Conservation (phyloP, 2,888 invertebrate genomes). For the Apamea epomidion region DNA sequence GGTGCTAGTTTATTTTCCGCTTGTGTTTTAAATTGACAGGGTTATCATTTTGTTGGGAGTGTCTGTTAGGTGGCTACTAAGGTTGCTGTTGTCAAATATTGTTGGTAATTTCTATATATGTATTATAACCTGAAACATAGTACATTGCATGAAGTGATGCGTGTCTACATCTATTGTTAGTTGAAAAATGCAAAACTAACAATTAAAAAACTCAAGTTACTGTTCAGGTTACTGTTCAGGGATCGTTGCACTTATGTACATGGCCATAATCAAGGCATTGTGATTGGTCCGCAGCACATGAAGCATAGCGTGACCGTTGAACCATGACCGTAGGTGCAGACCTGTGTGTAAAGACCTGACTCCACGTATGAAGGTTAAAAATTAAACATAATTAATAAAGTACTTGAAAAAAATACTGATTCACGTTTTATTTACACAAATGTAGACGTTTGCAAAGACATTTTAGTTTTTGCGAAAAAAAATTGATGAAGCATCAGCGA, state of each 20-base stretch:
- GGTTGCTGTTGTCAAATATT: not conserved
- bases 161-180: slow-evolving; percentile 12
- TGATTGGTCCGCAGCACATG: slow-evolving; percentile 57
- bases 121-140: not conserved
- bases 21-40: slow-evolving; percentile 12
- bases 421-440: slow-evolving; percentile 36
- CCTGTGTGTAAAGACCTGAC: slow-evolving; percentile 31
- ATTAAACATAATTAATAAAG: slow-evolving; percentile 29
- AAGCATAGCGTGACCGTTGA: slow-evolving; percentile 62
- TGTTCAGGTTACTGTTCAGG: slow-evolving; percentile 44
- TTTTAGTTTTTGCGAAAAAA: slow-evolving; percentile 25
- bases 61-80: not conserved
- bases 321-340: slow-evolving; percentile 56
- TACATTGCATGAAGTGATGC: not conserved
- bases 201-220: slow-evolving; percentile 32
- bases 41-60: not conserved
- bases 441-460: slow-evolving; percentile 14
- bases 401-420: slow-evolving; percentile 8
- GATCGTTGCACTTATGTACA: slow-evolving; percentile 58
- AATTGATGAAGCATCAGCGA: slow-evolving; percentile 37
- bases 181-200: slow-evolving; percentile 21
- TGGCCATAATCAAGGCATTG: slow-evolving; percentile 53
- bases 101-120: not conserved
- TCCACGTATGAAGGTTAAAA: slow-evolving; percentile 30
- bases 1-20: slow-evolving; percentile 8